Percentiles rank a stretch among this genome's conserved stretches.
These are phyloP conservation scores for Campaea margaritaria DNA, from an alignment of 2,888 invertebrate species.

Conservation along the genomic window DNA sequence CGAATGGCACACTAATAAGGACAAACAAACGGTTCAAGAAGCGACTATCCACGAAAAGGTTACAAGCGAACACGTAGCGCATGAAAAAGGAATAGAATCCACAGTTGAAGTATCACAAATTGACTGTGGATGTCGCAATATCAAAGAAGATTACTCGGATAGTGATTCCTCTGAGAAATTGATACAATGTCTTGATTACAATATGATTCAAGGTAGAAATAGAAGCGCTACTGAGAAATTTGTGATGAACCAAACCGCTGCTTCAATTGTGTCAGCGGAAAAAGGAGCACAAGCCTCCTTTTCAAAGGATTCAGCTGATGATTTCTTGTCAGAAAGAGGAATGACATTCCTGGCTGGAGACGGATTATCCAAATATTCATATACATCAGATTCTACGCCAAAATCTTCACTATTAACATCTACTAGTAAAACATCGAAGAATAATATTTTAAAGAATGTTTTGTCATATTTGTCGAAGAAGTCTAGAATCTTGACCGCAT, in stretches of 20 bases:
- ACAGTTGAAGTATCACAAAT: slow-evolving; percentile 16
- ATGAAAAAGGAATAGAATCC: slow-evolving; percentile 46
- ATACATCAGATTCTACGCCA: slow-evolving; percentile 51
- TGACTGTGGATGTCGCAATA: slow-evolving; percentile 25
- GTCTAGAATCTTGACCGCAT: slow-evolving; percentile 55
- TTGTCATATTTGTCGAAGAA: slow-evolving; percentile 58
- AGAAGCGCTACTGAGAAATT: slow-evolving; percentile 5
- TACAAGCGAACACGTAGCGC: slow-evolving; percentile 39
- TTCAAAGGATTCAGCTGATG: slow-evolving; percentile 74
- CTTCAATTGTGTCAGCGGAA: slow-evolving; percentile 54
- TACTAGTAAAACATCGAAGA: slow-evolving; percentile 67
- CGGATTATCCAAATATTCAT: slow-evolving; percentile 63
- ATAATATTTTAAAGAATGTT: slow-evolving; percentile 63
- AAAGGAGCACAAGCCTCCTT: slow-evolving; percentile 69
- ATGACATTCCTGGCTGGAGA: slow-evolving; percentile 58
- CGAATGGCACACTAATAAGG: slow-evolving; percentile 4
- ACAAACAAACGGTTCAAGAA: not conserved
- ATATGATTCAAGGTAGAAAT: slow-evolving; percentile 39
- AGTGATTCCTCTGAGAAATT: slow-evolving; percentile 61
- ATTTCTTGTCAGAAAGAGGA: slow-evolving; percentile 68
- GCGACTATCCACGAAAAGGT: not conserved
- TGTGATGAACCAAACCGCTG: slow-evolving; percentile 15
- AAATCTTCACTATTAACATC: slow-evolving; percentile 48
- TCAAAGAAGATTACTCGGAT: slow-evolving; percentile 24
- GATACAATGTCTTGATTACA: slow-evolving; percentile 63